Evolutionary conservation across 2,888 invertebrate species (phyloP), one percentile per base, ranked within the genome.

Genomic region (Tenthredo distinguenda): DNA sequence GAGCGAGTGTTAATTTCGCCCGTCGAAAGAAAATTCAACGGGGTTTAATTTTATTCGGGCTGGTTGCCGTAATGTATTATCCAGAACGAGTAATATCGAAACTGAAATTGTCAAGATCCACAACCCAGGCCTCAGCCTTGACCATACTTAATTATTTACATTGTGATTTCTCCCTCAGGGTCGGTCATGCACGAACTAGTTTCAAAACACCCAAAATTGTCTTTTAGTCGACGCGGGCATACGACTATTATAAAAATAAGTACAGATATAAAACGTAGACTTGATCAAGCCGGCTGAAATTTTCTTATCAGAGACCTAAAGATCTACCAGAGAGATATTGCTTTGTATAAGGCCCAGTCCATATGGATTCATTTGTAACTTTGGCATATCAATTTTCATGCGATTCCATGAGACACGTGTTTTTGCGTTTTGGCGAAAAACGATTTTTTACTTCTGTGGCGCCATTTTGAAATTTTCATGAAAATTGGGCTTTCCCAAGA

Each of bases 101-200:
- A 34, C 15, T 34, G 68, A 68, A 31, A 68, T 68, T 18, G 34
- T 68, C 31, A 12, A 68, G 31, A 26, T 68, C 2, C 12, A 15
- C 31, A 34, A 68, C 18, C 18, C 34, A 34, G 26, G 34, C 34
- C 68, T 68, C 68, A 68, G 31, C 68, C 34, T 68, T 34, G 68
- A 68, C 68, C 68, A 15, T 18, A 18, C 34, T 34, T 68, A 34
- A 26, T 68, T 68, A 68, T 68, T 31, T 68, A 68, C 68, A 68
- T 34, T 68, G 34, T 68, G 34, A 34, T 68, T 34, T 68, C 15
- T 68, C 26, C 68, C 68, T 34, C 34, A 68, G 68, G 18, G 18
- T 68, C 68, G 12, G 18, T 68, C 68, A 31, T 34, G 31, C 68
- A 34, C 18, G 18, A 34, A 15, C 12, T 18, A 15, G 18, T 34